Conservation (phyloP, 2,888 invertebrate species). For the Drosophila demipolita region DNA sequence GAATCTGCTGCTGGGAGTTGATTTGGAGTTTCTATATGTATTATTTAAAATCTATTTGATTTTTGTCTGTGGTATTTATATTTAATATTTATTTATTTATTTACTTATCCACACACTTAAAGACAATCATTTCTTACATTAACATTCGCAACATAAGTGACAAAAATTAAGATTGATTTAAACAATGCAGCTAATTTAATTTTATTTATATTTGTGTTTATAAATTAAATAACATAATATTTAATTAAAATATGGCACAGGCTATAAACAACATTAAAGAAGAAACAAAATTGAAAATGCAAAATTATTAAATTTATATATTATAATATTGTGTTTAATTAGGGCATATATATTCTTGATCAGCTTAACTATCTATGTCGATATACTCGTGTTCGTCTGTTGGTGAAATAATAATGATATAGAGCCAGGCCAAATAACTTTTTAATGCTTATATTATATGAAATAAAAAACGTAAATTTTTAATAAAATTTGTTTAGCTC, state of each 20-base stretch:
- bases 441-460: not conserved
- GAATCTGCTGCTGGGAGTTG: conserved; percentile 55
- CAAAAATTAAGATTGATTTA: too few species aligned
- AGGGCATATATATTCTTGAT: not conserved
- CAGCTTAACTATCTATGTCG: not conserved
- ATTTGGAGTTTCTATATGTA: not conserved
- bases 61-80: not conserved
- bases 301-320: not conserved
- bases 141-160: too few species aligned
- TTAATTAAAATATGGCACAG: not conserved
- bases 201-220: not conserved
- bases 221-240: not conserved
- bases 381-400: not conserved
- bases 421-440: not conserved
- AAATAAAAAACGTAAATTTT: rapidly evolving
- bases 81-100: not conserved
- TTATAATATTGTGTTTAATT: too few species aligned
- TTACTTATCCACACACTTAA: too few species aligned
- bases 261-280: not conserved
- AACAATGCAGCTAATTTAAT: too few species aligned
- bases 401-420: not conserved
- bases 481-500: not conserved
- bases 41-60: not conserved
- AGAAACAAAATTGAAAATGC: not conserved
- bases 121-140: not conserved